phyloP scores from a whole-genome alignment of 2,797 vertebrate genomes.

The Ispidina lecontei region DNA sequence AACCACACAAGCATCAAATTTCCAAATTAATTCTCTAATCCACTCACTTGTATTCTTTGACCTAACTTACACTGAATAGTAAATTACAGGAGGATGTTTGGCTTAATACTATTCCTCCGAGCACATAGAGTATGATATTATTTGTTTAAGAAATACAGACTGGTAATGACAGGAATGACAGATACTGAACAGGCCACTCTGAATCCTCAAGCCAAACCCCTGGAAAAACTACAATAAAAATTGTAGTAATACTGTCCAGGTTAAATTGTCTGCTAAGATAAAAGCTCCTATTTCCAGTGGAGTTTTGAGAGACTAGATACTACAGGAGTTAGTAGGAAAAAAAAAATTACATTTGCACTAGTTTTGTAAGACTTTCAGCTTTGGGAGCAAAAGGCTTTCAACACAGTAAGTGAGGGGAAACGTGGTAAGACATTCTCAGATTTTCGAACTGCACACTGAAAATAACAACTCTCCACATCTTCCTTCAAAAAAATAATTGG shows the following conservation, averaged over 20 bases:
- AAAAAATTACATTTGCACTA: fast-evolving
- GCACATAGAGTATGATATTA: too few relatives aligned
- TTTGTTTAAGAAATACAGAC: neutral
- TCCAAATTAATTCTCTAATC: neutral
- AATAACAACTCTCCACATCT: neutral
- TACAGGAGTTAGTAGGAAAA: neutral
- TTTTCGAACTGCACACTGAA: neutral
- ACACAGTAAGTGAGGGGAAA: neutral
- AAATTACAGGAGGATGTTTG: neutral
- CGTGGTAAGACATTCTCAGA: neutral
- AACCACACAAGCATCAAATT: neutral
- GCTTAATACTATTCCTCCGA: neutral
- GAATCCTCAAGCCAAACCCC: neutral
- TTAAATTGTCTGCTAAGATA: neutral
- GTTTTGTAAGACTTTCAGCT: neutral
- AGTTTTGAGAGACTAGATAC: neutral
- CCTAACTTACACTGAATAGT: neutral
- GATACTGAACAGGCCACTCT: neutral
- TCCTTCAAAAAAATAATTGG: neutral
- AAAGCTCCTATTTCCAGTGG: neutral
- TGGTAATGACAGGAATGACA: neutral
- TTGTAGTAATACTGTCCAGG: neutral
- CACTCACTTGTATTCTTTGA: neutral
- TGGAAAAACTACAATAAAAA: neutral
- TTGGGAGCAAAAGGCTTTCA: neutral